Percentiles rank a stretch among this genome's conserved stretches.
Evolutionary conservation across 2,888 invertebrate species (phyloP).

Genomic region (Drepanosiphum platanoidis): DNA sequence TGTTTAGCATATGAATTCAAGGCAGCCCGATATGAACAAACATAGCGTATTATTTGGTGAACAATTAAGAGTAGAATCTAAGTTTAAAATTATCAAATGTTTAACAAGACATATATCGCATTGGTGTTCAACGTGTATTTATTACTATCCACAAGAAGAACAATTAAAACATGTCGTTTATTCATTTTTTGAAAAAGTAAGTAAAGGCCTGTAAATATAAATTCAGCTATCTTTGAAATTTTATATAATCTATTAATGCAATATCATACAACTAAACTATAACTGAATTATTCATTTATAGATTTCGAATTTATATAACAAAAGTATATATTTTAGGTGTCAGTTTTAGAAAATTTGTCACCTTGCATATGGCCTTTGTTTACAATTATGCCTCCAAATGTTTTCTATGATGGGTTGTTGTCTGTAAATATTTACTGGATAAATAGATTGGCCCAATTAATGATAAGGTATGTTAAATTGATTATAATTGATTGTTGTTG

Average conservation of each 20-base stretch:
- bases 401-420: slow-evolving; percentile 54
- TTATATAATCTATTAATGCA: too few relatives aligned
- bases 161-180: slow-evolving; percentile 44
- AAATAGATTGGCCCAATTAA: slow-evolving; percentile 47
- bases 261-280: too few relatives aligned
- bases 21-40: background rate
- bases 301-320: background rate
- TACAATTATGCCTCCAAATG: slow-evolving; percentile 52
- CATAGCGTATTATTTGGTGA: slow-evolving; percentile 36
- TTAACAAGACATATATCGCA: slow-evolving; percentile 45
- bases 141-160: slow-evolving; percentile 53
- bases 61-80: slow-evolving; percentile 36
- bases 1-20: slow-evolving; percentile 52
- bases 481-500: background rate
- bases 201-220: too few relatives aligned
- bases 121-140: slow-evolving; percentile 55
- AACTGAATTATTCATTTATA: background rate
- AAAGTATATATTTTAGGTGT: slow-evolving; percentile 30
- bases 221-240: too few relatives aligned
- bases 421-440: slow-evolving; percentile 54
- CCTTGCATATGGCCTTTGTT: slow-evolving; percentile 40
- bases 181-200: slow-evolving; percentile 56
- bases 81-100: slow-evolving; percentile 52
- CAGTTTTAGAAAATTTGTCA: slow-evolving; percentile 46
- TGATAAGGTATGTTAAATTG: slow-evolving; percentile 23